phyloP scores from a whole-genome alignment of 1,140 invertebrate species.

The Proctacanthus coquilletti region DNA sequence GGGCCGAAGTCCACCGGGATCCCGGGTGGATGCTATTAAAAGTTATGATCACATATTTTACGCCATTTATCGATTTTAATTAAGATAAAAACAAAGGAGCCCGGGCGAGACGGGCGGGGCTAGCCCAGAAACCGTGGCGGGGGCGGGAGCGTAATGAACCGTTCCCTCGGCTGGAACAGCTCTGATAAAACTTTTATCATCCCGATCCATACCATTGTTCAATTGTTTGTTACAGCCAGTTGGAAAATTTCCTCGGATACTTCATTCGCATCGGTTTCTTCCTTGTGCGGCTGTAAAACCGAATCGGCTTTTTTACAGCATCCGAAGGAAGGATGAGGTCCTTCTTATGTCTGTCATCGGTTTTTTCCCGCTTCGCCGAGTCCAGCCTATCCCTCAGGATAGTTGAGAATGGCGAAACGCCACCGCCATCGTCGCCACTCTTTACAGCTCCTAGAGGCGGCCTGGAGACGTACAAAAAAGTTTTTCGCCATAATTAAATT shows the following conservation, averaged over 20 bases:
- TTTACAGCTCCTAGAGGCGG: neutral
- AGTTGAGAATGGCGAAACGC: neutral
- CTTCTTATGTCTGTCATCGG: too few relatives aligned
- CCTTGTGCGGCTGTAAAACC: neutral
- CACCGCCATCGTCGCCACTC: neutral
- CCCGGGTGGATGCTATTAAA: too few relatives aligned
- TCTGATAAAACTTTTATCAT: too few relatives aligned
- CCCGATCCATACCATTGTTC: neutral
- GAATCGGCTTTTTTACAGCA: neutral
- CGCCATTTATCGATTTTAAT: constrained; percentile 1
- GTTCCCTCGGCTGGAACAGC: neutral
- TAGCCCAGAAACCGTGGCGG: too few relatives aligned
- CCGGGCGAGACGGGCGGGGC: neutral
- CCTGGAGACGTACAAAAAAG: neutral
- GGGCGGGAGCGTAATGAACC: neutral
- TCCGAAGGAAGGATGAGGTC: neutral
- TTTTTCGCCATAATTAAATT: neutral
- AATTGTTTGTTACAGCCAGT: neutral
- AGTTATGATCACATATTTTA: constrained; percentile 1
- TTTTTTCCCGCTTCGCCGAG: too few relatives aligned
- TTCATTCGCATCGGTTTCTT: neutral
- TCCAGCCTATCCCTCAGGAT: neutral
- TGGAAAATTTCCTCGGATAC: neutral
- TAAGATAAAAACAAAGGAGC: neutral
- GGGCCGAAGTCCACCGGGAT: too few relatives aligned